A percentile compares a stretch with the other conserved stretches of the same genome.
phyloP scores from a whole-genome alignment of 2,113 vertebrate species.

The Erinaceus europaeus region DNA sequence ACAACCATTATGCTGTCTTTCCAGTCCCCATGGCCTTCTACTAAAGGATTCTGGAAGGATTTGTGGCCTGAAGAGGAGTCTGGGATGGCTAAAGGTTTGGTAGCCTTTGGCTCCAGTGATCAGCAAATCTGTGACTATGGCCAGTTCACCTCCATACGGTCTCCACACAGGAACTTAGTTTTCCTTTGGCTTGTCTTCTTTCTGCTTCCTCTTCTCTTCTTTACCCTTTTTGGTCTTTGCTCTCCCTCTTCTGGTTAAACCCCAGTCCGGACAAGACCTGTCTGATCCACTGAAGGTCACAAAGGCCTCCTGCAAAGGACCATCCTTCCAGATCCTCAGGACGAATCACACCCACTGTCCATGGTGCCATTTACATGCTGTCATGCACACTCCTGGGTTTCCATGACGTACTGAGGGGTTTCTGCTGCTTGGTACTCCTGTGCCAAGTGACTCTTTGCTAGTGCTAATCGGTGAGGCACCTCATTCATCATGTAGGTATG shows the following conservation, averaged over 20 bases:
- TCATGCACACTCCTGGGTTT: no score
- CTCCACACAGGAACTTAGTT: not conserved
- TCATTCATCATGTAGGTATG: not conserved
- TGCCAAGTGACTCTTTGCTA: not conserved
- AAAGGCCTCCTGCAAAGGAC: not conserved
- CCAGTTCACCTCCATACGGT: accelerated
- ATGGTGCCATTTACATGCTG: not conserved
- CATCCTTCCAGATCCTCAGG: not conserved
- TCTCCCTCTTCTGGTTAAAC: not conserved
- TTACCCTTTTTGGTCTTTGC: not conserved
- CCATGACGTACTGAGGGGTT: not conserved
- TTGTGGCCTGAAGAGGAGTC: not conserved
- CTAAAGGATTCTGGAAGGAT: no score
- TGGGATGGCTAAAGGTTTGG: not conserved
- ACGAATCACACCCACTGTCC: not conserved
- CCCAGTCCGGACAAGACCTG: not conserved
- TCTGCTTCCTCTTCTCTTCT: not conserved
- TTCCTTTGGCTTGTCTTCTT: not conserved
- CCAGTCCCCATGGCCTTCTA: not conserved
- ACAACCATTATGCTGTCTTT: no score
- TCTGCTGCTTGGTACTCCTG: not conserved
- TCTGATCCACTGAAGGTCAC: not conserved
- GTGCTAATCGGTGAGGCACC: not conserved
- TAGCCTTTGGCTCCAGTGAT: not conserved
- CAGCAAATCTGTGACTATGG: not conserved